Conservation (phyloP, 2,888 invertebrate genomes). For the Aradus depressus region DNA sequence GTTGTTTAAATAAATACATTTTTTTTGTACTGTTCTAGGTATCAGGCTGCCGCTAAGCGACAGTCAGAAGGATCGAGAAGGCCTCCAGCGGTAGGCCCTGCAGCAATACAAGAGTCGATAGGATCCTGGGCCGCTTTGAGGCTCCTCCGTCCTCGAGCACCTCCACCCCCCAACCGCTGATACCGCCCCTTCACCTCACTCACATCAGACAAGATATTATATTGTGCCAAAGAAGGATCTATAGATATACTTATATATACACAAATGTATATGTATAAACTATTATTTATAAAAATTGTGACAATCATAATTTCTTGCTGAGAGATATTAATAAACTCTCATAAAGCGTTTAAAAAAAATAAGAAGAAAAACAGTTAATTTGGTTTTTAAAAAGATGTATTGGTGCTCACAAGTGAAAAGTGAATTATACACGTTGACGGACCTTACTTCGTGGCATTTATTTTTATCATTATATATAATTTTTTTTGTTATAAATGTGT, state of each 20-base stretch:
- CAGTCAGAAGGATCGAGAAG: no score
- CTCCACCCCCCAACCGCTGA: constrained; percentile 29
- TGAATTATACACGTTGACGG: constrained; percentile 9
- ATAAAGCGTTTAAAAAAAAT: background rate
- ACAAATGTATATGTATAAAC: constrained; percentile 4
- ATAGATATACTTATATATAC: constrained; percentile 19
- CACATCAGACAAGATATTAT: constrained; percentile 27
- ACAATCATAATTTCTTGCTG: constrained; percentile 21
- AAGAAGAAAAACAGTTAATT: constrained; percentile 3
- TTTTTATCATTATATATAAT: constrained; percentile 7
- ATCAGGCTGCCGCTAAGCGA: no score
- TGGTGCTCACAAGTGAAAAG: constrained; percentile 23
- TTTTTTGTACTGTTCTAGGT: no score
- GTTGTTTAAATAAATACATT: no score
- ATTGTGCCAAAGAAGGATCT: constrained; percentile 31
- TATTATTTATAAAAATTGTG: constrained; percentile 11
- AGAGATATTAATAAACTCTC: background rate
- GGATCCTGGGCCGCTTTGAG: constrained; percentile 65
- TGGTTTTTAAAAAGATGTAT: constrained; percentile 7
- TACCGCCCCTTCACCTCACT: constrained; percentile 18
- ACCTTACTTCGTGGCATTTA: constrained; percentile 13
- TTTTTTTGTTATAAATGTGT: constrained; percentile 4
- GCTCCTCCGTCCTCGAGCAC: constrained; percentile 42
- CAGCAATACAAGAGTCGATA: constrained; percentile 32
- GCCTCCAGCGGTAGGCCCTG: background rate